These are phyloP conservation scores for Cygnus olor DNA, from an alignment of 2,797 vertebrate genomes.

Conservation along the genomic window DNA sequence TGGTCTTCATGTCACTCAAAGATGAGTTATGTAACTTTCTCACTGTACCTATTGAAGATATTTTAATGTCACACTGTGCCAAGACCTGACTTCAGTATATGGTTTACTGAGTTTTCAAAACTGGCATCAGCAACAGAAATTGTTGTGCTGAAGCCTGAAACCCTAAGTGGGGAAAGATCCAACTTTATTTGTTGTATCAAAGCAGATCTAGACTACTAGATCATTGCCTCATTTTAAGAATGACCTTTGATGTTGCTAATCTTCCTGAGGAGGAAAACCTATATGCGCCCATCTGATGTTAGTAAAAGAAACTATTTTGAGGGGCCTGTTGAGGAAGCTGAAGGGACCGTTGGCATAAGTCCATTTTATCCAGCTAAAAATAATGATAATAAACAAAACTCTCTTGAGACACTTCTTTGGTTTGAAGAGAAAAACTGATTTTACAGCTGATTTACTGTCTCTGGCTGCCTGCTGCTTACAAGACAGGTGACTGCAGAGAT, in stretches of 20 bases:
- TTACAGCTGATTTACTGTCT: conserved; percentile 34
- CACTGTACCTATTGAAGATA: not conserved
- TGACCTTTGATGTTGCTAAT: not conserved
- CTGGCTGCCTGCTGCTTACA: not conserved
- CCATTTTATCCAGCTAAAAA: not conserved
- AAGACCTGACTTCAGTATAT: not conserved
- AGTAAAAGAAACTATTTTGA: not conserved
- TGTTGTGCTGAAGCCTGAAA: not conserved
- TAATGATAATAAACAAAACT: not conserved
- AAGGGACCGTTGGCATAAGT: not conserved
- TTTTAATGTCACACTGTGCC: not conserved
- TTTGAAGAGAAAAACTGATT: conserved; percentile 5
- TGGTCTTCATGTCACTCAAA: not conserved
- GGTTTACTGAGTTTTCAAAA: not conserved
- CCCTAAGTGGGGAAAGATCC: not conserved
- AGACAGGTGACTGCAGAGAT: conserved; percentile 11
- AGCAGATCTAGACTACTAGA: not conserved
- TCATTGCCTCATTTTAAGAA: not conserved
- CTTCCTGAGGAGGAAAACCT: not conserved
- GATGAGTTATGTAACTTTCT: not conserved
- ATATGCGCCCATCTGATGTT: not conserved
- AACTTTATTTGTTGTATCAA: not conserved
- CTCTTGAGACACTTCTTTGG: not conserved
- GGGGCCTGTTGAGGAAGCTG: not conserved
- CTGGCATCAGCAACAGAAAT: not conserved